Evolutionary conservation across 2,113 vertebrate species (phyloP).

Genomic region (Centropristis striata): DNA sequence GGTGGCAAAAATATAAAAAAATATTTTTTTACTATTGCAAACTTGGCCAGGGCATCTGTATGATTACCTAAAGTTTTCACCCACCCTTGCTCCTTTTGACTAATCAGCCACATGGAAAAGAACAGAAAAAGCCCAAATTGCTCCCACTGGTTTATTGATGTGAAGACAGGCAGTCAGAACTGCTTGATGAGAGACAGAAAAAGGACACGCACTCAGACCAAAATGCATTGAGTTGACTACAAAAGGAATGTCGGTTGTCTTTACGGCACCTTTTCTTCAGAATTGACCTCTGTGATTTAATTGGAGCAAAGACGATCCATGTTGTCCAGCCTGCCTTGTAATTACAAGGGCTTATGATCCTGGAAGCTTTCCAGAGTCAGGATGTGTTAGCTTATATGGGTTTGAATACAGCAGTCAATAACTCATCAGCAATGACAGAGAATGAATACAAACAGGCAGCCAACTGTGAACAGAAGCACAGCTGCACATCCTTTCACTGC

Average conservation of each 20-base stretch:
- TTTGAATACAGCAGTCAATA: slow-evolving; percentile 74
- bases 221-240: slow-evolving; percentile 22
- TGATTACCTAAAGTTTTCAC: not conserved
- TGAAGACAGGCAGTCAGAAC: slow-evolving; percentile 29
- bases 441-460: slow-evolving; percentile 68
- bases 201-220: slow-evolving; percentile 8
- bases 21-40: not conserved
- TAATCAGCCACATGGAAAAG: not conserved
- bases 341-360: slow-evolving; percentile 61
- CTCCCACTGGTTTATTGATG: slow-evolving; percentile 47
- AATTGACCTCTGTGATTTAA: slow-evolving; percentile 66
- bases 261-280: slow-evolving; percentile 37
- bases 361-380: slow-evolving; percentile 52
- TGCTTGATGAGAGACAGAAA: slow-evolving; percentile 4
- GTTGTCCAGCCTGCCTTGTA: slow-evolving; percentile 50
- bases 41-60: not conserved
- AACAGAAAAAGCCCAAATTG: not conserved
- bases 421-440: slow-evolving; percentile 65
- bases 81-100: not conserved
- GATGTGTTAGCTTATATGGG: slow-evolving; percentile 55
- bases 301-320: slow-evolving; percentile 58
- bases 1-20: not conserved
- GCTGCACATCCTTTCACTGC: slow-evolving; percentile 33
- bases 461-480: slow-evolving; percentile 51
- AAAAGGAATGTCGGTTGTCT: not conserved